A percentile compares a stretch with the other conserved stretches of the same genome.
Evolutionary conservation across 2,113 vertebrate species (phyloP).

Genomic region (Aspidoscelis tigris): DNA sequence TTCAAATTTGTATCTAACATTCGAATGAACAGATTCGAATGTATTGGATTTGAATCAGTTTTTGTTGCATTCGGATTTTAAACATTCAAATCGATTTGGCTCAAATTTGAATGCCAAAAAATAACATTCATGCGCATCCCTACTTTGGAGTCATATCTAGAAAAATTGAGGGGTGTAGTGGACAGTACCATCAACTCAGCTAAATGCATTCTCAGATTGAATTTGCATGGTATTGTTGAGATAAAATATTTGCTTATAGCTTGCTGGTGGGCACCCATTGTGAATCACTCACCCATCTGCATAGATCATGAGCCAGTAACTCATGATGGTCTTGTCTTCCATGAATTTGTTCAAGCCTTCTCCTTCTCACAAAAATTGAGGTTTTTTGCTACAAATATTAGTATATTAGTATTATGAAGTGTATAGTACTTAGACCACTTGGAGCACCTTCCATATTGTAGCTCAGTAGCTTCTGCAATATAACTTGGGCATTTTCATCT

Average conservation of each 20-base stretch:
- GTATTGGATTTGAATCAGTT: too few relatives aligned
- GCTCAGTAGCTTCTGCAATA: neutral
- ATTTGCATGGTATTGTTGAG: fast-evolving
- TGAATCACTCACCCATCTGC: neutral
- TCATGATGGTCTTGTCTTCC: too few relatives aligned
- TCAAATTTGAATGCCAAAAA: too few relatives aligned
- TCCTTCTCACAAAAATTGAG: too few relatives aligned
- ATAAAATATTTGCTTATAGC: fast-evolving
- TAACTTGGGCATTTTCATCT: neutral
- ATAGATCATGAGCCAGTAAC: neutral
- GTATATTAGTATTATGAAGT: neutral
- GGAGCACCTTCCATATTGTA: neutral
- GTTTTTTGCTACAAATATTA: too few relatives aligned
- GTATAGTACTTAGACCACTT: neutral
- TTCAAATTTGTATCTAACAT: too few relatives aligned
- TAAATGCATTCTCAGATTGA: neutral
- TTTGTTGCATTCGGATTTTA: too few relatives aligned
- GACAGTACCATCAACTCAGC: neutral
- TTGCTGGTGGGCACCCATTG: neutral
- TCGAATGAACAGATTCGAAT: too few relatives aligned
- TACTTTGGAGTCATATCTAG: neutral
- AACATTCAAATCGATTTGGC: too few relatives aligned
- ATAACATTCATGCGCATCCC: too few relatives aligned
- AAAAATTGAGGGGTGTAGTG: neutral
- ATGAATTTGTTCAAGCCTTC: too few relatives aligned